Evolutionary conservation across 2,113 vertebrate genomes (phyloP).

Genomic region (Gila orcuttii): DNA sequence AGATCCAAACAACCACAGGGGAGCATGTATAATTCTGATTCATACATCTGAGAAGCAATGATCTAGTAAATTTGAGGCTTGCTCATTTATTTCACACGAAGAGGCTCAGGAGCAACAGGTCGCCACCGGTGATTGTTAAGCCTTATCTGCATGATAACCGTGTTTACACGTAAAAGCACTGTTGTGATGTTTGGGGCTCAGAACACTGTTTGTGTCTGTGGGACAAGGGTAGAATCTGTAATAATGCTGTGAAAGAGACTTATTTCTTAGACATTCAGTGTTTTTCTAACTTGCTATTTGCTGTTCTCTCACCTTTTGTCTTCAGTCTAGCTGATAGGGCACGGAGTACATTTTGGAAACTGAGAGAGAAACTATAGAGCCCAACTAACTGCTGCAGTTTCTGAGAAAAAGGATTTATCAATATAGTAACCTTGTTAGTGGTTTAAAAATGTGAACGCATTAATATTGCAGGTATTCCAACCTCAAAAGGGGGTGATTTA

Average conservation of each 20-base stretch:
- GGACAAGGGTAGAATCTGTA: neutral
- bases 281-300: neutral
- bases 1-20: constrained; percentile 61
- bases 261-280: neutral
- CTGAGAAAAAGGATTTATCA: neutral
- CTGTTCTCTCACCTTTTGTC: constrained; percentile 7
- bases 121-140: constrained; percentile 48
- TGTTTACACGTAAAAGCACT: neutral
- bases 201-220: neutral
- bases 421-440: neutral
- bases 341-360: neutral
- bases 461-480: neutral
- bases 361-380: neutral
- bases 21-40: constrained; percentile 74
- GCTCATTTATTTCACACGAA: constrained; percentile 54
- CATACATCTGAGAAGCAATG: constrained; percentile 68
- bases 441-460: neutral
- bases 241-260: neutral
- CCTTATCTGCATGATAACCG: neutral
- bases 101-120: constrained; percentile 61
- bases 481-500: too few species aligned
- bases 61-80: constrained; percentile 66
- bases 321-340: neutral
- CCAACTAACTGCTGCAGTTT: neutral
- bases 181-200: constrained; percentile 8